Evolutionary conservation across 92 coral and sea anemone genomes (phyloP).

Genomic region (Epizoanthus scotinus): DNA sequence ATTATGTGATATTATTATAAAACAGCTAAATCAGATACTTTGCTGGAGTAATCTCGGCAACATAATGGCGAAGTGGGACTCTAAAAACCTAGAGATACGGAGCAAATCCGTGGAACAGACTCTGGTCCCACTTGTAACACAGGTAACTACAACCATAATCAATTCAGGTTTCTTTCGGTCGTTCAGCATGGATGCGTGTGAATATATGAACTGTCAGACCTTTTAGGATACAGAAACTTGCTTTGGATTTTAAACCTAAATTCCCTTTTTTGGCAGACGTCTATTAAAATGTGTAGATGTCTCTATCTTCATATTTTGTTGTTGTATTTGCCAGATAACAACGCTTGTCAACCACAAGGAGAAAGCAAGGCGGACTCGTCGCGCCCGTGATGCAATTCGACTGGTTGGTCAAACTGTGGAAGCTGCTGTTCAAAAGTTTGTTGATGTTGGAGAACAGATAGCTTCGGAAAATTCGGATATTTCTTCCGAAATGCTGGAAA

Average conservation of each 20-base stretch:
- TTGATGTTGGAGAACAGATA: slow-evolving; percentile 94
- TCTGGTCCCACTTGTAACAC: slow-evolving; percentile 88
- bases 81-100: slow-evolving; percentile 85
- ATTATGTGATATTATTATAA: slow-evolving; percentile 6
- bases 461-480: slow-evolving; percentile 91
- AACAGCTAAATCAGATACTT: slow-evolving; percentile 19
- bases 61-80: slow-evolving; percentile 88
- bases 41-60: slow-evolving; percentile 16
- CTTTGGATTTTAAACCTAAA: slow-evolving; percentile 31
- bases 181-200: slow-evolving; percentile 16
- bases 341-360: slow-evolving; percentile 97
- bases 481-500: slow-evolving; percentile 89
- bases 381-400: slow-evolving; percentile 75
- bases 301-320: slow-evolving; percentile 19
- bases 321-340: slow-evolving; percentile 70
- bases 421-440: slow-evolving; percentile 87
- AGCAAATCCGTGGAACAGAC: slow-evolving; percentile 99
- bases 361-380: slow-evolving; percentile 67
- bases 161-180: slow-evolving; percentile 4
- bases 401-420: slow-evolving; percentile 83
- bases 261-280: slow-evolving; percentile 7
- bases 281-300: neutral
- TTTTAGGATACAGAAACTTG: slow-evolving; percentile 24
- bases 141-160: slow-evolving; percentile 54
- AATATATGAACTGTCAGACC: neutral